Percentiles rank a stretch among this genome's conserved stretches.
Conservation (phyloP, 2,888 invertebrate genomes). For the Heliconius sara region DNA sequence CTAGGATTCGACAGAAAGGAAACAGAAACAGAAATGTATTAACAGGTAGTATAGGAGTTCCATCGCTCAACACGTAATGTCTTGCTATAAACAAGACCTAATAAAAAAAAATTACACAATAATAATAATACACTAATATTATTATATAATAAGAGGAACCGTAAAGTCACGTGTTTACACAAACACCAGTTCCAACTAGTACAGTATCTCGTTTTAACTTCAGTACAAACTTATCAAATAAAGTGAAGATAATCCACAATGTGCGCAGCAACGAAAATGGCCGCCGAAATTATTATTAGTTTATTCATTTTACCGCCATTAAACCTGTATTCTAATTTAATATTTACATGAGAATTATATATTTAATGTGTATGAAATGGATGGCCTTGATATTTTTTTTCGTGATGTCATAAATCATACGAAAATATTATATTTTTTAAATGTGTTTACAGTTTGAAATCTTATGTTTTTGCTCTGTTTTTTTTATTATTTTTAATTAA, state of each 20-base stretch:
- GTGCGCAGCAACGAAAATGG: conserved; percentile 20
- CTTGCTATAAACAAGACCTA: too few species aligned
- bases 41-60: too few species aligned
- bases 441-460: background rate
- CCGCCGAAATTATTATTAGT: background rate
- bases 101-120: background rate
- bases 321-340: conserved; percentile 12
- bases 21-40: too few species aligned
- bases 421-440: conserved; percentile 14
- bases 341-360: conserved; percentile 12
- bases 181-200: background rate
- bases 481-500: background rate
- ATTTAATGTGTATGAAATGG: conserved; percentile 1
- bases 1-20: too few species aligned
- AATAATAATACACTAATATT: conserved; percentile 7
- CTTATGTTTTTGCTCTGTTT: background rate
- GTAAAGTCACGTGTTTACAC: background rate
- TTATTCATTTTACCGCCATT: background rate
- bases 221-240: conserved; percentile 3
- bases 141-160: background rate
- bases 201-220: conserved; percentile 2
- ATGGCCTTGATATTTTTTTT: conserved; percentile 10
- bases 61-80: too few species aligned
- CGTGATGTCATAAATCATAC: background rate
- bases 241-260: conserved; percentile 1